Conservation (phyloP, 2,888 invertebrate genomes). For the Capitulum mitella region DNA sequence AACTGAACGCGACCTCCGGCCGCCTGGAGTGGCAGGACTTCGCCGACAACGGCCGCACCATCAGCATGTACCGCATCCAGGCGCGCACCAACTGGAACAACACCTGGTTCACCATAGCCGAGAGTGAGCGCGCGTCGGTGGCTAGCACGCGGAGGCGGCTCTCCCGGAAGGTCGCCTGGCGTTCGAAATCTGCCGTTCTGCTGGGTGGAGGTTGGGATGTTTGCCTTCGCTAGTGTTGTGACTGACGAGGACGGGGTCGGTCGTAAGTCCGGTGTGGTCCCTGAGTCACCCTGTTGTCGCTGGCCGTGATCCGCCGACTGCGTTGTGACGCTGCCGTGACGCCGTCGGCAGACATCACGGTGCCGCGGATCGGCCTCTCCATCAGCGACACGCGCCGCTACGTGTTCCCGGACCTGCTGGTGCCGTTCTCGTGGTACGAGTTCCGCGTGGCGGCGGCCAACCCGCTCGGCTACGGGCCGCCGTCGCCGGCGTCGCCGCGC, state of each 20-base stretch:
- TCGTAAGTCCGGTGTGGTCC: too few species aligned
- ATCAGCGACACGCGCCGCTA: not conserved
- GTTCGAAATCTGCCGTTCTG: too few species aligned
- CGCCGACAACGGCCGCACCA: slow-evolving; percentile 70
- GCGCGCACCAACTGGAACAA: slow-evolving; percentile 80
- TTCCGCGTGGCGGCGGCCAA: slow-evolving; percentile 86
- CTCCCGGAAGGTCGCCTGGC: too few species aligned
- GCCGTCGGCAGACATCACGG: not conserved
- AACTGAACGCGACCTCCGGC: slow-evolving; percentile 65
- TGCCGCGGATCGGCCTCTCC: not conserved
- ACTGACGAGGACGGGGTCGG: too few species aligned
- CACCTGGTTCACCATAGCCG: slow-evolving; percentile 65
- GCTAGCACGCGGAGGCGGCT: too few species aligned
- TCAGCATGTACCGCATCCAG: slow-evolving; percentile 67
- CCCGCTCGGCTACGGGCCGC: slow-evolving; percentile 43
- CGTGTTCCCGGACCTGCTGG: slow-evolving; percentile 45
- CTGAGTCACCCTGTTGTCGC: too few species aligned
- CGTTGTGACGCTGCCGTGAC: too few species aligned
- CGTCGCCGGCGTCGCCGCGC: slow-evolving; percentile 35
- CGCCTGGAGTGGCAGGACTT: slow-evolving; percentile 85
- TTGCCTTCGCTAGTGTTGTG: too few species aligned
- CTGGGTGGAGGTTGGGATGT: too few species aligned
- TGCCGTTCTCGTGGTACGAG: slow-evolving; percentile 83
- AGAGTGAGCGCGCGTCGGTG: too few species aligned
- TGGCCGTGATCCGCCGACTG: too few species aligned